Evolutionary conservation across 2,888 invertebrate genomes (phyloP), one percentile per base, ranked within the genome.

Genomic region (Falcaria lacertinaria): DNA sequence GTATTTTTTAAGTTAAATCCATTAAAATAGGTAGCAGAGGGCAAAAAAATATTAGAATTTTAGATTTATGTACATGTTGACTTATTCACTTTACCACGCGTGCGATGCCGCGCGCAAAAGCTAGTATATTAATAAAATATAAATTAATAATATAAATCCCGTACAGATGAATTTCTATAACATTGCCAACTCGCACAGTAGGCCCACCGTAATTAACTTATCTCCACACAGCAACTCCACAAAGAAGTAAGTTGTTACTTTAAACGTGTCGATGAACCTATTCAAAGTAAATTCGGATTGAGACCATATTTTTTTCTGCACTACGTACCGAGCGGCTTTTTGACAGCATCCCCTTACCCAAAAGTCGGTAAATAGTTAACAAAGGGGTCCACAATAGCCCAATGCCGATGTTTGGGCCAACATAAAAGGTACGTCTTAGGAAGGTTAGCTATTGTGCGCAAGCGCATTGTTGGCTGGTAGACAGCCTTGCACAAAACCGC

Each of bases 301-400:
- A 67, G 69, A 74, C 70, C 64, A 68, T 67, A 52, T 45, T 77
- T 78, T n/a, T 80, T 79, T 52, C 46, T 40, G 41, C 49, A 49
- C 48, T 52, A 52, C 51, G 37, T 37, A 34, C 41, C 54, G 48
- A 52, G 63, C 69, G 66, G 65, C 74, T 70, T 71, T 69, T 56
- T 52, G 54, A 60, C 66, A 62, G 62, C 69, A 64, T 69, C 77
- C 80, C 76, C 79, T 80, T 70, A 74, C 83, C 87, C 83, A 80
- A 87, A 83, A 87, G 86, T 88, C 82, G 86, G 87, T 87, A 88
- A 88, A 88, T 81, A 83, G 73, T 47, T 62, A 69, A 89, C 88
- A 89, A 89, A 80, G 73, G 81, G 58, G 47, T 50, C 56, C 56
- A 89, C 88, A 88, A 89, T 83, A 52, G 68, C 50, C 78, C 76